phyloP scores from a whole-genome alignment of 2,888 invertebrate species.

The Gymnocheta viridis region DNA sequence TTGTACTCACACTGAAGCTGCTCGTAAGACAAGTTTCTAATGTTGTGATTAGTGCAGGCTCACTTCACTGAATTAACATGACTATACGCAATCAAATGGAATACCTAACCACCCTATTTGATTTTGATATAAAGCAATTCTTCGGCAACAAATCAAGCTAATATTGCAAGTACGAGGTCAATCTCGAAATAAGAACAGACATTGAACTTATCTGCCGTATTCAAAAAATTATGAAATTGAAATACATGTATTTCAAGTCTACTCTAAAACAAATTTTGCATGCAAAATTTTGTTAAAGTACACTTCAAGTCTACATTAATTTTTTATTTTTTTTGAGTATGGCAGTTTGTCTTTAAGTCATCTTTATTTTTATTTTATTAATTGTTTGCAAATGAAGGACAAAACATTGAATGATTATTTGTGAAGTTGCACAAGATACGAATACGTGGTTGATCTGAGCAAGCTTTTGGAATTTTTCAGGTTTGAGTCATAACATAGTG shows the following conservation, averaged over 20 bases:
- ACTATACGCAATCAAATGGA: conserved; percentile 21
- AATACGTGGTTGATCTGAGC: not conserved
- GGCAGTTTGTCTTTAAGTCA: not conserved
- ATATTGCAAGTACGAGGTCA: conserved; percentile 35
- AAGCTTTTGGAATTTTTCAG: not conserved
- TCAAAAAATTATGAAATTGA: too few species aligned
- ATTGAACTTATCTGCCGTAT: not conserved
- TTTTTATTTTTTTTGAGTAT: too few species aligned
- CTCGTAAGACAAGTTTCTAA: conserved; percentile 68
- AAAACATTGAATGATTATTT: not conserved
- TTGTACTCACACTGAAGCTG: conserved; percentile 28
- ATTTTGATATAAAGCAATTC: conserved; percentile 18
- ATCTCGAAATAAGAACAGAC: not conserved
- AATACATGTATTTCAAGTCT: too few species aligned
- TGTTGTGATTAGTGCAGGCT: conserved; percentile 66
- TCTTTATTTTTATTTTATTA: not conserved
- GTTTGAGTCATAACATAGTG: too few species aligned
- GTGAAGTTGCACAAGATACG: not conserved
- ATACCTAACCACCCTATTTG: conserved; percentile 51
- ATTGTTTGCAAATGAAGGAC: not conserved
- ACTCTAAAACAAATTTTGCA: too few species aligned
- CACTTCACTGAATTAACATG: conserved; percentile 66
- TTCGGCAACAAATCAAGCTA: conserved; percentile 43
- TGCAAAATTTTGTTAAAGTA: too few species aligned
- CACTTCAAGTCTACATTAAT: too few species aligned